These are phyloP conservation scores for Masticophis lateralis DNA, from an alignment of 2,797 vertebrate genomes.

Conservation along the genomic window DNA sequence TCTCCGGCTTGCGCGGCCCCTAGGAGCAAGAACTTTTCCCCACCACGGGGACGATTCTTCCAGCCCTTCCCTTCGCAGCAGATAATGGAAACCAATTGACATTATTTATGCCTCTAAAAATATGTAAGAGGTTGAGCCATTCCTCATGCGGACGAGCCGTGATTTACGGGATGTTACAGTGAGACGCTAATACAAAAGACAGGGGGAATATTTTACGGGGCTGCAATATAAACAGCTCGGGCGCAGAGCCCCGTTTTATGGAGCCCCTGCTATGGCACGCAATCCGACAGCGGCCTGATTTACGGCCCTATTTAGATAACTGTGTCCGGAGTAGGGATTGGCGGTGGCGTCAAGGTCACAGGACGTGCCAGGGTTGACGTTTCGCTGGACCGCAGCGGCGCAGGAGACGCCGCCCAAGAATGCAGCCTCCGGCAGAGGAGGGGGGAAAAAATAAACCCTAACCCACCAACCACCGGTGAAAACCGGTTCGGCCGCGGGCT, in stretches of 20 bases:
- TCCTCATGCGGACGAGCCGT: slow-evolving; percentile 55
- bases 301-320: slow-evolving; percentile 94
- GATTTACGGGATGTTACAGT: slow-evolving; percentile 71
- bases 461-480: neutral
- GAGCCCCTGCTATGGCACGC: slow-evolving; percentile 82
- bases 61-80: neutral
- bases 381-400: slow-evolving; percentile 69
- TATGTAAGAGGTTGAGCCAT: slow-evolving; percentile 58
- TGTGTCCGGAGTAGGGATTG: slow-evolving; percentile 79
- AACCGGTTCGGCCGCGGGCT: neutral
- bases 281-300: slow-evolving; percentile 86
- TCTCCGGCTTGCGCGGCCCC: neutral
- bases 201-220: slow-evolving; percentile 79
- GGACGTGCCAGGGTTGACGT: slow-evolving; percentile 76
- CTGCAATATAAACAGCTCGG: slow-evolving; percentile 83
- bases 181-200: slow-evolving; percentile 74
- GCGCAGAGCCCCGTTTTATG: slow-evolving; percentile 84
- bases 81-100: slow-evolving; percentile 35
- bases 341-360: slow-evolving; percentile 86
- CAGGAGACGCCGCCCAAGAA: slow-evolving; percentile 58
- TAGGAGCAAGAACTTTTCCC: neutral
- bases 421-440: slow-evolving; percentile 5
- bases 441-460: too few relatives aligned
- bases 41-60: neutral
- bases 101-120: slow-evolving; percentile 46